A percentile compares a stretch with the other conserved stretches of the same genome.
Evolutionary conservation across 2,113 vertebrate species (phyloP).

Genomic region (Tenrec ecaudatus): DNA sequence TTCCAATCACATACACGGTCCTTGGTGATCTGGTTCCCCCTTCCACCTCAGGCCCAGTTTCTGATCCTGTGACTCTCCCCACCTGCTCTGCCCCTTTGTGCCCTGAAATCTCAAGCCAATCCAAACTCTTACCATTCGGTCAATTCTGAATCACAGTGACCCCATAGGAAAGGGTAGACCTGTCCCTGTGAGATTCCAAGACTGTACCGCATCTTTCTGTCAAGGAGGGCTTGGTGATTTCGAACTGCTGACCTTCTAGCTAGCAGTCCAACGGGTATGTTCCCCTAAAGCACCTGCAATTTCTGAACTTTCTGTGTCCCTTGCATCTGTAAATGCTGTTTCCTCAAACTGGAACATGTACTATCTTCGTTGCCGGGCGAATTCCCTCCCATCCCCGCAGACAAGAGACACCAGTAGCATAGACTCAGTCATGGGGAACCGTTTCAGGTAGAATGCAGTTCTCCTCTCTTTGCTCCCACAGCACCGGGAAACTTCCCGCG

Average conservation of each 20-base stretch:
- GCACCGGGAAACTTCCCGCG: background rate
- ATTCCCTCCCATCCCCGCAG: background rate
- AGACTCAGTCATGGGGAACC: background rate
- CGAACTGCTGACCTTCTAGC: too few species aligned
- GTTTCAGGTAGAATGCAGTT: background rate
- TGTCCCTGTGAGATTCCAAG: too few species aligned
- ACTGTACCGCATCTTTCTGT: too few species aligned
- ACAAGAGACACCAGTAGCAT: background rate
- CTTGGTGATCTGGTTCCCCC: background rate
- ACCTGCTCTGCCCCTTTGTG: background rate
- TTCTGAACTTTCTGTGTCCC: background rate
- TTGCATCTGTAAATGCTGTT: background rate
- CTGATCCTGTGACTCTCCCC: background rate
- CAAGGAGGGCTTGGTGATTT: too few species aligned
- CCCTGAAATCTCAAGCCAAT: too few species aligned
- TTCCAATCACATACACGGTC: background rate
- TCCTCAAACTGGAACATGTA: background rate
- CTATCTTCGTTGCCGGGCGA: background rate
- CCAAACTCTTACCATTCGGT: too few species aligned
- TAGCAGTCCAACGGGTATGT: too few species aligned
- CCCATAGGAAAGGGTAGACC: too few species aligned
- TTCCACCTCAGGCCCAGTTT: background rate
- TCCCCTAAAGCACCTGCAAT: background rate
- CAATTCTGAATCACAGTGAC: too few species aligned
- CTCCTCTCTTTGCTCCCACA: background rate